Base-by-base conservation (phyloP, 2,113 vertebrate genomes). In the Felis chaus region DNA sequence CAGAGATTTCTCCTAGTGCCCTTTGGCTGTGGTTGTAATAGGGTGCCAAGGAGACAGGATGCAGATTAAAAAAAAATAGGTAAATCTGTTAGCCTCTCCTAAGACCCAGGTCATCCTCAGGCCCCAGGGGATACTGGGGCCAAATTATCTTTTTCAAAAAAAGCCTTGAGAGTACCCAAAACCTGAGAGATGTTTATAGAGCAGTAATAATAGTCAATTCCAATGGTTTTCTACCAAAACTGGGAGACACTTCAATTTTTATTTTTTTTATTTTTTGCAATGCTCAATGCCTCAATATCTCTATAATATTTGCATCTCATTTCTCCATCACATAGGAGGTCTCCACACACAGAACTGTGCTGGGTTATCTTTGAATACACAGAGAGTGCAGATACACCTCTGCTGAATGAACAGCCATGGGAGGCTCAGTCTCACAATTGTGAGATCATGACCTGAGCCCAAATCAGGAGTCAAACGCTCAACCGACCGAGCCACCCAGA, bases 141-240 rank as follows among this genome's bases (percentile, higher is more conserved):
- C 94, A 97, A 98, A 97, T 98, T 96, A 96, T 66, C 83, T 83
- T 97, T 91, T 85, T n/a, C 1, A 95, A 96, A 97, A 97, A 98
- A 95, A 86, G 18, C 45, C 86, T 84, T 81, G 68, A 83, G 48
- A 69, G 57, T 92, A 96, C 81, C 36, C 88, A 79, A 91, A 97
- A 16, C 68, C 18, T 55, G 15, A 90, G 71, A 92, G 21, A 68
- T 57, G 84, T 87, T 94, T 94, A 95, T 53, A 68, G 16, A 84
- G 61, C 61, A 50, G 82, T 92, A 90, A 27, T 76, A 6, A 0
- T 63, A 61, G 63, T 91, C 97, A 97, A 88, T 92, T 94, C 89
- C 96, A 85, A 48, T 29, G 3, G 1, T 76, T 81, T 78, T 55
- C 91, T 96, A 89, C 73, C 73, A 65, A 23, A 89, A 31, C 27